Evolutionary conservation across 2,797 vertebrate species (phyloP).

Genomic region (Danio jaintianensis): DNA sequence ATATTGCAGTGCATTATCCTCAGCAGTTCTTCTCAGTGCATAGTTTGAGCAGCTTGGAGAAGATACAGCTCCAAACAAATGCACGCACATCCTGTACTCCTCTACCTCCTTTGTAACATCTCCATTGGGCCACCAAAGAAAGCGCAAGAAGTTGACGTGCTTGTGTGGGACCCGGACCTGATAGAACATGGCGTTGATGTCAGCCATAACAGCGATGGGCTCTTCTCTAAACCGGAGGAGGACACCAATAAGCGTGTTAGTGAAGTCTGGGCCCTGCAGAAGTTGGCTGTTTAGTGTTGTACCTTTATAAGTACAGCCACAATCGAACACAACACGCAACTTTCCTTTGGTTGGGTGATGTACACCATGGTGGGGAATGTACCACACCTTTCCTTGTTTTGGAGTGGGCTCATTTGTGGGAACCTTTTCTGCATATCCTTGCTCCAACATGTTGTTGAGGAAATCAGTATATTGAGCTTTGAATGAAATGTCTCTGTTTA

Average conservation of each 20-base stretch:
- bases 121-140: not conserved
- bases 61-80: not conserved
- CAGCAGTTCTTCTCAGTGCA: not conserved
- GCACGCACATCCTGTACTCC: not conserved
- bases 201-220: conserved; percentile 7
- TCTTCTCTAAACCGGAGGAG: conserved; percentile 23
- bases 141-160: not conserved
- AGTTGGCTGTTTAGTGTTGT: not conserved
- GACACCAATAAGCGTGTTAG: conserved; percentile 15
- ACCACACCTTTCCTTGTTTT: too few relatives aligned
- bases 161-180: not conserved
- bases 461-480: too few relatives aligned
- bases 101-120: not conserved
- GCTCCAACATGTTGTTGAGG: too few relatives aligned
- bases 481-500: too few relatives aligned
- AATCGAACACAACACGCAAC: too few relatives aligned
- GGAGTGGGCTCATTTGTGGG: too few relatives aligned
- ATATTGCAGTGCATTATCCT: too few relatives aligned
- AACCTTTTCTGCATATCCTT: too few relatives aligned
- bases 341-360: too few relatives aligned
- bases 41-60: not conserved
- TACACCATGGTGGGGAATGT: too few relatives aligned
- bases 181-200: conserved; percentile 2
- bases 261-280: conserved; percentile 35
- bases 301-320: not conserved